phyloP scores from a whole-genome alignment of 2,797 vertebrate genomes.

The Oryzias dopingdopingensis region DNA sequence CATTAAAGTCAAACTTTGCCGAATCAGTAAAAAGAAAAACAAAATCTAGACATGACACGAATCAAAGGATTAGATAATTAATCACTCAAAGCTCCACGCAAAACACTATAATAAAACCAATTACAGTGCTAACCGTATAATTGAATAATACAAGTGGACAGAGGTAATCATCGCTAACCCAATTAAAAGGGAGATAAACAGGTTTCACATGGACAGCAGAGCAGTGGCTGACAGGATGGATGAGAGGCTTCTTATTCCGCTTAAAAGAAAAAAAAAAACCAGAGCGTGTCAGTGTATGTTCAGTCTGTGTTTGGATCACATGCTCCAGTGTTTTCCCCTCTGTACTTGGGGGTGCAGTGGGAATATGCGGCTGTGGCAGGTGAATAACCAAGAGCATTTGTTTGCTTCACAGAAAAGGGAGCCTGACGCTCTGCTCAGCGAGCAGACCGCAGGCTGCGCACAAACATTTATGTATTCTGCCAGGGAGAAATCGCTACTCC shows the following conservation, averaged over 20 bases:
- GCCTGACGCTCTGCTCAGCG: conserved; percentile 58
- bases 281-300: conserved; percentile 39
- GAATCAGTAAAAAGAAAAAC: conserved; percentile 32
- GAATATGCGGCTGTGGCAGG: conserved; percentile 64
- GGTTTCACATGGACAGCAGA: conserved; percentile 39
- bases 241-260: conserved; percentile 25
- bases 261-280: conserved; percentile 11
- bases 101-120: conserved; percentile 58
- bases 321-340: conserved; percentile 45
- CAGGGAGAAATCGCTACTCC: conserved; percentile 49
- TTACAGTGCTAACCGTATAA: conserved; percentile 56
- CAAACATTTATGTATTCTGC: conserved; percentile 61
- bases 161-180: conserved; percentile 61
- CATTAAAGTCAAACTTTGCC: not conserved
- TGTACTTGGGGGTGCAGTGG: conserved; percentile 49
- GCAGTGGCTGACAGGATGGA: conserved; percentile 33
- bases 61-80: conserved; percentile 59
- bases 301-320: conserved; percentile 60
- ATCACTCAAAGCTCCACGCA: conserved; percentile 41
- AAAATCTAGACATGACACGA: conserved; percentile 36
- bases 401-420: conserved; percentile 57
- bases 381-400: conserved; percentile 63
- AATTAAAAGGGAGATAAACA: conserved; percentile 67
- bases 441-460: conserved; percentile 54
- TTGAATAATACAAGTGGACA: conserved; percentile 66